phyloP scores from a whole-genome alignment of 2,113 vertebrate species.

The Bubo blakistoni region DNA sequence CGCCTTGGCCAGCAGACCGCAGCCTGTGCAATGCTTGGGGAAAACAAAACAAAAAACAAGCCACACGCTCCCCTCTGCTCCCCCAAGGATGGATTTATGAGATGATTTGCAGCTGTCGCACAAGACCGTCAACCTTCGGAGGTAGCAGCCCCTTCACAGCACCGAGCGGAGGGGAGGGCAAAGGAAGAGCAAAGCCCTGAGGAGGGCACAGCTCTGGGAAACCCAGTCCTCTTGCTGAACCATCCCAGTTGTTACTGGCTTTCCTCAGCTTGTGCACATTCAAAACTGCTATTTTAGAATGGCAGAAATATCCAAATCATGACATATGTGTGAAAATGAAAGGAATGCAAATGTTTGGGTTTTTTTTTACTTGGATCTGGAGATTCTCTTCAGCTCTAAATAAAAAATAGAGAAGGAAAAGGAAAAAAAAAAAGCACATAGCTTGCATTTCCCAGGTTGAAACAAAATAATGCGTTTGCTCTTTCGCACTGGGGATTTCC shows the following conservation, averaged over 20 bases:
- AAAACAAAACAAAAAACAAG: neutral
- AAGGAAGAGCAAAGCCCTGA: neutral
- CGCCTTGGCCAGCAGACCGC: neutral
- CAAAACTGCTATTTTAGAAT: neutral
- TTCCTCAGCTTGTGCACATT: neutral
- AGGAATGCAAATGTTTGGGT: neutral
- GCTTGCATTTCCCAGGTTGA: neutral
- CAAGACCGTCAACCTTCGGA: neutral
- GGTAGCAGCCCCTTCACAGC: neutral
- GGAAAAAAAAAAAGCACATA: neutral
- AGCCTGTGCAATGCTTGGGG: neutral
- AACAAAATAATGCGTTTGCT: neutral
- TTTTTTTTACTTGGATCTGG: neutral
- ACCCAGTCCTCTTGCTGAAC: neutral
- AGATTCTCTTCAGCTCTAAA: neutral
- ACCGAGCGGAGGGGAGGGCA: neutral
- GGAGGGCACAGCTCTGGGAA: neutral
- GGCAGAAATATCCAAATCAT: neutral
- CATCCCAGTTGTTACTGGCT: neutral
- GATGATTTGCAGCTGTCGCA: neutral
- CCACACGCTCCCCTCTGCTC: neutral
- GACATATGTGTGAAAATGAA: slow-evolving; percentile 10
- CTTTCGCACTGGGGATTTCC: neutral
- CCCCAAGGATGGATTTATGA: neutral
- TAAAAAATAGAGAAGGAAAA: neutral